Conservation (phyloP, 2,888 invertebrate genomes). For the Psylliodes chrysocephalus region DNA sequence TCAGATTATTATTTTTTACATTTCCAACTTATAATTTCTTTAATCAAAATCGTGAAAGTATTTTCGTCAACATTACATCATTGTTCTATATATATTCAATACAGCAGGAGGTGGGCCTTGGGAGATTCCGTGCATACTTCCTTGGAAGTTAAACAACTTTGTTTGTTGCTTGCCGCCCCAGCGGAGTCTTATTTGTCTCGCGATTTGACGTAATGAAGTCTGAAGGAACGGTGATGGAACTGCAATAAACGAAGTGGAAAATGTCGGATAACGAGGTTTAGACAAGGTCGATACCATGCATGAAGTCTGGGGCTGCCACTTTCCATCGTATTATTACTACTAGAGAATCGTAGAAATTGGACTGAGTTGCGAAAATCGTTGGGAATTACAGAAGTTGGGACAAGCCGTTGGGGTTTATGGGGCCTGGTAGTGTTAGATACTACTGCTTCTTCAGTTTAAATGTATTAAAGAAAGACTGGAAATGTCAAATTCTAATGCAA, state of each 20-base stretch:
- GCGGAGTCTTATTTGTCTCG: constrained; percentile 31
- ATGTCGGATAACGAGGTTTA: constrained; percentile 34
- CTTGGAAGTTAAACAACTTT: constrained; percentile 25
- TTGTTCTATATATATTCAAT: too few species aligned
- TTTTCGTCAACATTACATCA: too few species aligned
- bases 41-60: too few species aligned
- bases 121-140: constrained; percentile 8
- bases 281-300: constrained; percentile 25
- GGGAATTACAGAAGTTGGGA: not conserved
- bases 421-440: not conserved
- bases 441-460: too few species aligned
- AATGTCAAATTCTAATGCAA: too few species aligned
- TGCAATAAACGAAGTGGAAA: constrained; percentile 37
- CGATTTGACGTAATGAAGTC: constrained; percentile 36
- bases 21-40: too few species aligned
- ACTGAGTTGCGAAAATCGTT: not conserved
- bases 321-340: not conserved
- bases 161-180: constrained; percentile 23
- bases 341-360: not conserved
- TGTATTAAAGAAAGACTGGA: too few species aligned
- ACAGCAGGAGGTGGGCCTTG: too few species aligned
- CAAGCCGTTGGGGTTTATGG: not conserved
- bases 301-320: constrained; percentile 4
- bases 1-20: too few species aligned
- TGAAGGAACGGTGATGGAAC: constrained; percentile 31